Evolutionary conservation across 2,797 vertebrate species (phyloP).

Genomic region (Pelodytes ibericus): DNA sequence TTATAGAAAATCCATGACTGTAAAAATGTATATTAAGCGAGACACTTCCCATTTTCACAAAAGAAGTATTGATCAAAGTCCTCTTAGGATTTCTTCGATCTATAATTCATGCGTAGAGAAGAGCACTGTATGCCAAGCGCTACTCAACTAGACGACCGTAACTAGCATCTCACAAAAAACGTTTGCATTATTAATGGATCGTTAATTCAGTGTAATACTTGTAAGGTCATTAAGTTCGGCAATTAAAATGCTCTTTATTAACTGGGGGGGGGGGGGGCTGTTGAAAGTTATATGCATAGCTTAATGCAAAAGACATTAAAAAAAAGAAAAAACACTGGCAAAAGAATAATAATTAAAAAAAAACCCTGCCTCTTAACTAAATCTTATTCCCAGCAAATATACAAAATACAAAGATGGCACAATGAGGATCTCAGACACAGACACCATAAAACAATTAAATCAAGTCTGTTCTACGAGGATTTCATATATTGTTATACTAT

Average conservation of each 20-base stretch:
- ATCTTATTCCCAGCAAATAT: too few species aligned
- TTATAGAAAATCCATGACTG: not conserved
- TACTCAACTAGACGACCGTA: not conserved
- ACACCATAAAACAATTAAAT: too few species aligned
- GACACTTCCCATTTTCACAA: not conserved
- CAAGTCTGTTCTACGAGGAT: too few species aligned
- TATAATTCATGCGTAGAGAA: conserved; percentile 21
- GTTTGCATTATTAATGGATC: conserved; percentile 31
- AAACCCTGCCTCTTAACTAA: too few species aligned
- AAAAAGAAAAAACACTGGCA: too few species aligned
- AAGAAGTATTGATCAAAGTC: conserved; percentile 7
- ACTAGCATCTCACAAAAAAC: conserved; percentile 2
- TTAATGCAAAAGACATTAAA: too few species aligned
- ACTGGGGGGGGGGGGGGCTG: not conserved
- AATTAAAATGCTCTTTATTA: conserved; percentile 29
- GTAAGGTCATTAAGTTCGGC: conserved; percentile 32
- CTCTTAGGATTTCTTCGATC: not conserved
- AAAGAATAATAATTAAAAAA: too few species aligned
- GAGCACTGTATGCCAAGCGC: not conserved
- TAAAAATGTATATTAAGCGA: not conserved
- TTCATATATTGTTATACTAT: too few species aligned
- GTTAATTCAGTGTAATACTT: conserved; percentile 20
- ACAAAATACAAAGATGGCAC: too few species aligned
- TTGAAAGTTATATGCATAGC: not conserved
- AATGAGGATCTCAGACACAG: too few species aligned